Percentiles rank a stretch among this genome's conserved stretches.
phyloP scores from a whole-genome alignment of 2,888 invertebrate genomes.

The Monopis laevigella region DNA sequence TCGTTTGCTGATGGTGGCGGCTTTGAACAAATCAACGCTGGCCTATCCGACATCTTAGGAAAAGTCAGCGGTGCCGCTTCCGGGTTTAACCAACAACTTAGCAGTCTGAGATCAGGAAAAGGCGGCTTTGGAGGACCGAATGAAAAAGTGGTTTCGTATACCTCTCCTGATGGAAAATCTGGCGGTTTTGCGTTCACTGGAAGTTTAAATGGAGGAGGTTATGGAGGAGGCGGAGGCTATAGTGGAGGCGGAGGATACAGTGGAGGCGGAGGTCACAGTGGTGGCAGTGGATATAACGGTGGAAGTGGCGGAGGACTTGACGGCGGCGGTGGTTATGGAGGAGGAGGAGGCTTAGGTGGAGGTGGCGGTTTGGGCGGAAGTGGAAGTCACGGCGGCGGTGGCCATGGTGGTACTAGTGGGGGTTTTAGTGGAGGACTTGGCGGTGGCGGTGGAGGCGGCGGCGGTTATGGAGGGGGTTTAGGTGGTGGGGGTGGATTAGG shows the following conservation, averaged over 20 bases:
- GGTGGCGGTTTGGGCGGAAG: conserved; percentile 24
- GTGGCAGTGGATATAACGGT: conserved; percentile 24
- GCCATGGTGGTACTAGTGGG: conserved; percentile 29
- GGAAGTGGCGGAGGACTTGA: conserved; percentile 25
- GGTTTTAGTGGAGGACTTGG: conserved; percentile 18
- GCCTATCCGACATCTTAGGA: conserved; percentile 7
- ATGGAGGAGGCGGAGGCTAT: conserved; percentile 41
- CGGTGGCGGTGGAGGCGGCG: conserved; percentile 24
- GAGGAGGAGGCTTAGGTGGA: conserved; percentile 22
- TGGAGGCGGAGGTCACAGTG: conserved; percentile 38
- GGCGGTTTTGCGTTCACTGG: conserved; percentile 55
- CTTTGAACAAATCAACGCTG: neutral
- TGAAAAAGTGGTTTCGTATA: conserved; percentile 40
- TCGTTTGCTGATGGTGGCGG: conserved; percentile 11
- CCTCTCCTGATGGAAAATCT: conserved; percentile 51
- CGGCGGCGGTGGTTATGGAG: conserved; percentile 23
- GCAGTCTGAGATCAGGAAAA: conserved; percentile 13
- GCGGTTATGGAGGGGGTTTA: conserved; percentile 21
- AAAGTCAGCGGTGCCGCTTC: conserved; percentile 3
- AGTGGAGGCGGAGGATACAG: conserved; percentile 54
- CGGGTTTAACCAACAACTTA: conserved; percentile 6
- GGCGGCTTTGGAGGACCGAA: conserved; percentile 23
- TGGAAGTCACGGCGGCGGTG: conserved; percentile 23
- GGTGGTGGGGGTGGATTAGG: conserved; percentile 24
- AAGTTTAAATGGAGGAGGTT: conserved; percentile 35